Evolutionary conservation across 1,140 invertebrate genomes (phyloP).

Genomic region (Aphelinus certus): DNA sequence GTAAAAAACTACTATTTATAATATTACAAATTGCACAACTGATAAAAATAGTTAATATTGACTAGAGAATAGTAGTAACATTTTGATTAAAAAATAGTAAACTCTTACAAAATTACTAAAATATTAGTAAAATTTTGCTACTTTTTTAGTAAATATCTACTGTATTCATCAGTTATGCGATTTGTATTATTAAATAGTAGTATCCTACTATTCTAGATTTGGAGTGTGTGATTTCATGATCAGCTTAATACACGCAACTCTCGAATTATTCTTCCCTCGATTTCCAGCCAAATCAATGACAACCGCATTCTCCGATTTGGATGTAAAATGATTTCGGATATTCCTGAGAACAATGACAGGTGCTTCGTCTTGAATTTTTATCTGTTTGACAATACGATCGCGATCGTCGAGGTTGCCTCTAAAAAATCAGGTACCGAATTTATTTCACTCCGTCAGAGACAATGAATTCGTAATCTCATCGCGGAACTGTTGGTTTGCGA

Average conservation of each 20-base stretch:
- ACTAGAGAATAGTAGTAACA: too few species aligned
- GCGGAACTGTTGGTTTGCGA: background rate
- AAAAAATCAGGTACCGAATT: slow-evolving; percentile 75
- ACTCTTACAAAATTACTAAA: too few species aligned
- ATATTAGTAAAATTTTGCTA: too few species aligned
- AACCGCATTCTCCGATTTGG: slow-evolving; percentile 83
- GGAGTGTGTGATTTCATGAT: too few species aligned
- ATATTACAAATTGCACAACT: too few species aligned
- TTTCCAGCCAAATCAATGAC: slow-evolving; percentile 73
- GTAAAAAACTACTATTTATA: background rate
- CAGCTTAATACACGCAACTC: too few species aligned
- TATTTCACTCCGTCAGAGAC: background rate
- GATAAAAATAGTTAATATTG: too few species aligned
- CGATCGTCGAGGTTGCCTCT: slow-evolving; percentile 79
- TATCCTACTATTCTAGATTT: too few species aligned
- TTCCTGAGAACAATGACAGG: slow-evolving; percentile 74
- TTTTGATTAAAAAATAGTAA: too few species aligned
- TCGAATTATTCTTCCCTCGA: background rate
- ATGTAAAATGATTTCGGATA: slow-evolving; percentile 77
- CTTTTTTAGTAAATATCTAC: too few species aligned
- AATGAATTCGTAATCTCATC: background rate
- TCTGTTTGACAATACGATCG: slow-evolving; percentile 84
- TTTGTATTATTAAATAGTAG: too few species aligned
- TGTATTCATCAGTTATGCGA: too few species aligned
- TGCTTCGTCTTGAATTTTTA: slow-evolving; percentile 85